phyloP scores from a whole-genome alignment of 2,113 vertebrate species.

The Bos javanicus region DNA sequence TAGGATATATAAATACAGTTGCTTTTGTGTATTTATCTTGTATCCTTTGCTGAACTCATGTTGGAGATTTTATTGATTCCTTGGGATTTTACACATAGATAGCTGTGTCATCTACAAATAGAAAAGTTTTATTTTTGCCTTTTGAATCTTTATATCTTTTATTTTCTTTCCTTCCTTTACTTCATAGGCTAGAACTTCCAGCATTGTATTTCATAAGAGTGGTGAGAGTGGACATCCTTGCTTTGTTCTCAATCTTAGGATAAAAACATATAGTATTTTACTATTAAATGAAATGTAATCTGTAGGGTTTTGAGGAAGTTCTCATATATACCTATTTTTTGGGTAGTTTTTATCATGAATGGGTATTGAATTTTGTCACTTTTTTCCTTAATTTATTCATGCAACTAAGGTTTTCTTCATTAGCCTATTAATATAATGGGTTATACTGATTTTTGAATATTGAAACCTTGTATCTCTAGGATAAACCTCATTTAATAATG shows the following conservation, averaged over 20 bases:
- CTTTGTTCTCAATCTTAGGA: background rate
- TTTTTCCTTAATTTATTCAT: background rate
- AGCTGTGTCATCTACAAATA: background rate
- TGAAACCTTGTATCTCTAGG: background rate
- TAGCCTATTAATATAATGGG: background rate
- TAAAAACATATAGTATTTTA: background rate
- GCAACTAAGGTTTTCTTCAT: background rate
- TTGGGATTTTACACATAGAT: background rate
- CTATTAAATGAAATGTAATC: background rate
- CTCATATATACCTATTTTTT: background rate
- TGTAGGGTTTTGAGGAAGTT: background rate
- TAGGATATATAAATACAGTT: background rate
- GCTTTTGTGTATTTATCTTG: background rate
- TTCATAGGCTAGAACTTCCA: background rate
- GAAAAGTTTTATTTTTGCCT: background rate
- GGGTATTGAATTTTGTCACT: background rate
- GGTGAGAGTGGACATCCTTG: background rate
- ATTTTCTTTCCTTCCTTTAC: background rate
- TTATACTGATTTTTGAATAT: background rate
- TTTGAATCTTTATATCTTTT: background rate
- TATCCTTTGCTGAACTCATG: background rate
- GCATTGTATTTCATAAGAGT: background rate
- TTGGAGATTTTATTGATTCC: background rate
- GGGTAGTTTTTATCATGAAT: background rate
- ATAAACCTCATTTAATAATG: background rate